Base-by-base conservation (phyloP, 2,797 vertebrate species). In the Diglossa cyanea region DNA sequence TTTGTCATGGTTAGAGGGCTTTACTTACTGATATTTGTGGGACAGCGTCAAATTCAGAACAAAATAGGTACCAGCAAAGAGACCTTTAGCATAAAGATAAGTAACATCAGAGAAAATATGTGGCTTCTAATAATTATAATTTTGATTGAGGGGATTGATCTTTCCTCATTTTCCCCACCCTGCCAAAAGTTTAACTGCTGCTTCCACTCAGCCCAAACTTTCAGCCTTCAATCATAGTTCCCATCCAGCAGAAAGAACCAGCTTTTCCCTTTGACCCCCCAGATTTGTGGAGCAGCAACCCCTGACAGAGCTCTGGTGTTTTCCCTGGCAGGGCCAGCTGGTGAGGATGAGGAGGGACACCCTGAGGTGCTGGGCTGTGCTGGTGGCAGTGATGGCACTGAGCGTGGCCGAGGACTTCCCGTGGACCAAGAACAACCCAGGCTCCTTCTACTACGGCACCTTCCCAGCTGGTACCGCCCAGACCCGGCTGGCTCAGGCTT, bases 401-500 rank as follows among this genome's bases (percentile, higher is more conserved):
- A 98, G 97, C 90, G 92, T 97, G 93, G 96, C 98, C 95, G 96
- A 98, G 97, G 98, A 98, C 81, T 98, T 98, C 97, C 97, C 98
- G 80, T 98, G 98, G 98, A 98, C 98, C 98, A 98, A 98, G 97
- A 98, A 98, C 96, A 95, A 98, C 28, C 98, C 98, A 26, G 94
- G 98, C 96, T 98, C 99, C 97, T 99, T 99, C 99, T 98, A 99
- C 98, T 99, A 99, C 47, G 98, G 99, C 98, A 98, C 98, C 94
- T 99, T 99, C 96, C 99, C 99, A 96, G 96, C 97, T 94, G 99
- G 99, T 99, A 98, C 13, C 93, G 12, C 78, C 45, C 44, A 10
- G 5, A 23, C 37, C 11, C 10, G 1, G 4, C 18, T 37, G 31
- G 2, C 4, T 20, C 45, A 67, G 28, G 9, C 12, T 53, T 51